Base-by-base conservation (phyloP, 2,888 invertebrate genomes). In the Agriopis aurantiaria region DNA sequence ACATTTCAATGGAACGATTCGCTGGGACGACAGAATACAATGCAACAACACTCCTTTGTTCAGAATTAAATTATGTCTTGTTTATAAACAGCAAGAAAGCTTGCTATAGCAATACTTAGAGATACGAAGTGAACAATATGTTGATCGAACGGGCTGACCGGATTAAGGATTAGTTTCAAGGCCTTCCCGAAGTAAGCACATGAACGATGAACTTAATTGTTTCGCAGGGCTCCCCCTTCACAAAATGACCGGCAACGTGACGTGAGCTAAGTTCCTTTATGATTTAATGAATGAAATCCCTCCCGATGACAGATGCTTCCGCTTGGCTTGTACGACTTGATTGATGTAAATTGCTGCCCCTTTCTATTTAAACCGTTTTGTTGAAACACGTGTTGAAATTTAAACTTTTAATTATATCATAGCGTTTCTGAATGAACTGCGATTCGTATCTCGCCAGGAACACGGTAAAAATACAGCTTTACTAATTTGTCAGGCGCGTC, bases 271-370 rank as follows among this genome's bases (percentile, higher is more conserved):
- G 73, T 78, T 76, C 78, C 80, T 84, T 85, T 84, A 81, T 81
- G 82, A 84, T 83, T 82, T 78, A 84, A 83, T 87, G 82, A 86
- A 86, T 88, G 82, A 81, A 88, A 85, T 87, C 83, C 85, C 85
- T 83, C 79, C 85, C 84, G 83, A 84, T 85, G 87, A 85, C 83
- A 82, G 79, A 84, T 78, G 83, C 80, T 88, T 91, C 91, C 91
- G 89, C 79, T 75, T 72, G 76, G 76, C 65, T 75, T 78, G 72
- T 74, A 77, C 81, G 79, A 83, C 82, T 84, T 85, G 83, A 84
- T 83, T 83, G 84, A 80, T 81, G 73, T 68, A 76, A 78, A 77
- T 61, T 55, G 45, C 49, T 73, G 68, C 76, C 78, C 76, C 77
- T 76, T 76, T 79, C 78, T 69, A 74, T 75, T 58, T 52, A 69